Percentiles rank a stretch among this genome's conserved stretches.
phyloP scores from a whole-genome alignment of 1,140 invertebrate species.

The Colletes gigas region DNA sequence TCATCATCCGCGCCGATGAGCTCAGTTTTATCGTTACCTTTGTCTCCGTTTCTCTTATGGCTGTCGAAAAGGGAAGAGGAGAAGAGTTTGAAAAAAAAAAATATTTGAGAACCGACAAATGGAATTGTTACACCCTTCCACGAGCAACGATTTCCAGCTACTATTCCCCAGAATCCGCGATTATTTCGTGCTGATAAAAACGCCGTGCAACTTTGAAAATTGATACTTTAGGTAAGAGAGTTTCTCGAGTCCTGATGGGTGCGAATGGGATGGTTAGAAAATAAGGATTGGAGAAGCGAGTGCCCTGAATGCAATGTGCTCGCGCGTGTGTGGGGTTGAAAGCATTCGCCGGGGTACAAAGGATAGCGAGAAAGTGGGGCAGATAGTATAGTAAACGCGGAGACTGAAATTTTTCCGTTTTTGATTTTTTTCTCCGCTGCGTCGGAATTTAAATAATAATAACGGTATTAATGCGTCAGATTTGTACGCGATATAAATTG shows the following conservation, averaged over 20 bases:
- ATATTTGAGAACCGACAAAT: conserved; percentile 2
- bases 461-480: no score
- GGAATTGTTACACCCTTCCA: conserved; percentile 2
- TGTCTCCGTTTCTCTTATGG: not conserved
- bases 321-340: no score
- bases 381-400: no score
- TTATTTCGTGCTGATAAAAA: not conserved
- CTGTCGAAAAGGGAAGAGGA: not conserved
- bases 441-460: no score
- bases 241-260: not conserved
- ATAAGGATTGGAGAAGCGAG: not conserved
- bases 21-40: conserved; percentile 17
- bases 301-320: no score
- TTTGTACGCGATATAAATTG: no score
- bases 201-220: not conserved
- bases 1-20: conserved; percentile 12
- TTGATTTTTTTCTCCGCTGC: no score
- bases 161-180: not conserved
- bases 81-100: not conserved
- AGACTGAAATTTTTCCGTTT: no score
- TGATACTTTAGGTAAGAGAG: not conserved
- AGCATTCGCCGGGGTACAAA: no score
- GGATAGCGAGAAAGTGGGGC: no score
- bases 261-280: not conserved
- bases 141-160: not conserved